Evolutionary conservation across 2,113 vertebrate species (phyloP).

Genomic region (Hyperopisus bebe): DNA sequence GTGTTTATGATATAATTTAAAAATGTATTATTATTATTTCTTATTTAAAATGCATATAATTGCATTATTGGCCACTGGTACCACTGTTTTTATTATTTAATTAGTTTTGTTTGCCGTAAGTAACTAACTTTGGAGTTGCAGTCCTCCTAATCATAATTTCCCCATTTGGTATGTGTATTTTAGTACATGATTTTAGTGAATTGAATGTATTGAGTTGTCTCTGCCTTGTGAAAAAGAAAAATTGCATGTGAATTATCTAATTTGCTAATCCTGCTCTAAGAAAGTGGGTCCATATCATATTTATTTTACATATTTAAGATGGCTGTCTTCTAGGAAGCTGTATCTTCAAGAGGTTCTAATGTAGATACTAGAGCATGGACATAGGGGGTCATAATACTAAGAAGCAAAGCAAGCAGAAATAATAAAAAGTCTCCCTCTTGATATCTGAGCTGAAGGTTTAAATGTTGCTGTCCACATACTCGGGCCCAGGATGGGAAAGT

Average conservation of each 20-base stretch:
- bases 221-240: not conserved
- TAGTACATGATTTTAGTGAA: not conserved
- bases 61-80: not conserved
- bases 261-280: not conserved
- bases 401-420: not conserved
- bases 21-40: not conserved
- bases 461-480: not conserved
- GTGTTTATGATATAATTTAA: not conserved
- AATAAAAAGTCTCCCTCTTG: not conserved
- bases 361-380: not conserved
- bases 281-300: not conserved
- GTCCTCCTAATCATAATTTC: not conserved
- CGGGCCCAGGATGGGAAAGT: not conserved
- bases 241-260: not conserved
- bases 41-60: not conserved
- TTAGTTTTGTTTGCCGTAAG: not conserved
- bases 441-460: not conserved
- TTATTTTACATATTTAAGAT: not conserved
- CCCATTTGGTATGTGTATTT: not conserved
- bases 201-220: not conserved
- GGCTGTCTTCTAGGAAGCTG: not conserved
- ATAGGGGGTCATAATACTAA: not conserved
- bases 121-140: not conserved
- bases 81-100: not conserved
- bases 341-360: not conserved